phyloP scores from a whole-genome alignment of 2,888 invertebrate genomes.

The Diplolepis rosae region DNA sequence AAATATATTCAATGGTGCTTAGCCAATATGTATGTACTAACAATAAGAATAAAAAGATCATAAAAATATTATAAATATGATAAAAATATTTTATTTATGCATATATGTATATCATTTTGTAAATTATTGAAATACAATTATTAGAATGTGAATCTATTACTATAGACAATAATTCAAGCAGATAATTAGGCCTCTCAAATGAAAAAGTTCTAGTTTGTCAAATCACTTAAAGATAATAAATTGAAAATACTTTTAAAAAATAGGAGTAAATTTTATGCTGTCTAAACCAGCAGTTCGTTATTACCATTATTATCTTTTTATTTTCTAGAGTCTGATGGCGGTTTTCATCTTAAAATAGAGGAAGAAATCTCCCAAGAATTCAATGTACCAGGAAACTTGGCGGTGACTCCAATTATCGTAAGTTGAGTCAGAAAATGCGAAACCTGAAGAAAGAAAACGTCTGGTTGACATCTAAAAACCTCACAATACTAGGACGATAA shows the following conservation, averaged over 20 bases:
- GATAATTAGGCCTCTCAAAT: neutral
- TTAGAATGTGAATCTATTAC: too few relatives aligned
- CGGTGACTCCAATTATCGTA: constrained; percentile 52
- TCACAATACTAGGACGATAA: constrained; percentile 17
- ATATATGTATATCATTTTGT: too few relatives aligned
- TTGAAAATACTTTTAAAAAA: too few relatives aligned
- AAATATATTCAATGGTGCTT: too few relatives aligned
- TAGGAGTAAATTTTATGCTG: neutral
- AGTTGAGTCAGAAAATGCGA: constrained; percentile 47
- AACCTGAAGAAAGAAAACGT: constrained; percentile 30
- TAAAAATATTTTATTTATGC: too few relatives aligned
- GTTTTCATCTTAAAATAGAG: neutral
- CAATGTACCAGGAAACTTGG: constrained; percentile 44
- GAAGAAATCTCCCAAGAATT: constrained; percentile 38
- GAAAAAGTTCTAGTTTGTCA: neutral
- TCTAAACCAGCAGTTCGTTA: neutral
- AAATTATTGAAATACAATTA: too few relatives aligned
- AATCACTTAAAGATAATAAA: neutral
- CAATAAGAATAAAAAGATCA: too few relatives aligned
- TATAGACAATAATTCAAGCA: too few relatives aligned
- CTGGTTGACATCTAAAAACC: neutral
- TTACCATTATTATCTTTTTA: neutral
- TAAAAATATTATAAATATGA: too few relatives aligned
- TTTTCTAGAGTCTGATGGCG: neutral
- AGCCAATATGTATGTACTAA: too few relatives aligned